Percentiles rank a stretch among this genome's conserved stretches.
Evolutionary conservation across 2,888 invertebrate genomes (phyloP).

Genomic region (Machimus rusticus): DNA sequence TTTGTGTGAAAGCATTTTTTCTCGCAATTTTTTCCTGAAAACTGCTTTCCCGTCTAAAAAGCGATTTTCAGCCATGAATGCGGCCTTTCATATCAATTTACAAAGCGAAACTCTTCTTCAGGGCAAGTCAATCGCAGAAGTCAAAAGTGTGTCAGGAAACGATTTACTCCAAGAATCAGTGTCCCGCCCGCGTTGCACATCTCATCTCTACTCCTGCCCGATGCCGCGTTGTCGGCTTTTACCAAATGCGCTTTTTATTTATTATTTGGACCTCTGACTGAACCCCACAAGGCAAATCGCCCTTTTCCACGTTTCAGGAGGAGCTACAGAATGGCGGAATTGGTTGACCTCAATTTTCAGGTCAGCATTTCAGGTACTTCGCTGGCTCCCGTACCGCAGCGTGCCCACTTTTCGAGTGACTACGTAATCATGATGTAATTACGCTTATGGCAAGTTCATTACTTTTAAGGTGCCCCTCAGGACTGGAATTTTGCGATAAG

Average conservation of each 20-base stretch:
- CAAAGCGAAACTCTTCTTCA: not conserved
- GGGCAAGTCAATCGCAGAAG: not conserved
- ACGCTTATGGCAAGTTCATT: slow-evolving; percentile 2
- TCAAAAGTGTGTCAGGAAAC: slow-evolving; percentile 5
- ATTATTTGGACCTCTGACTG: not conserved
- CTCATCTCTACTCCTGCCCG: not conserved
- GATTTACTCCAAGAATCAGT: not conserved
- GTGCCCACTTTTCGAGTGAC: not conserved
- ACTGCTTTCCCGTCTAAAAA: not conserved
- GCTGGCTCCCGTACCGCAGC: not conserved
- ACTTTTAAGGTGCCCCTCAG: not conserved
- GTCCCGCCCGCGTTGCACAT: not conserved
- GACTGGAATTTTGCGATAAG: not conserved
- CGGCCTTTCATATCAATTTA: not conserved
- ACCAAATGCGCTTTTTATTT: not conserved
- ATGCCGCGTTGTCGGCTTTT: not conserved
- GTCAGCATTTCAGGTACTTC: not conserved
- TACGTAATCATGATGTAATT: slow-evolving; percentile 12
- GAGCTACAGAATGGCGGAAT: not conserved
- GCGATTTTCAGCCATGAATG: not conserved
- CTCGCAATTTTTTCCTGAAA: not conserved
- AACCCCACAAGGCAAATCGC: not conserved
- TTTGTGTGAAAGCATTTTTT: not conserved
- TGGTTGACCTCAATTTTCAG: not conserved
- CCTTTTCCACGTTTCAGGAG: not conserved